phyloP scores from a whole-genome alignment of 2,888 invertebrate genomes.

The Erebia aethiops region DNA sequence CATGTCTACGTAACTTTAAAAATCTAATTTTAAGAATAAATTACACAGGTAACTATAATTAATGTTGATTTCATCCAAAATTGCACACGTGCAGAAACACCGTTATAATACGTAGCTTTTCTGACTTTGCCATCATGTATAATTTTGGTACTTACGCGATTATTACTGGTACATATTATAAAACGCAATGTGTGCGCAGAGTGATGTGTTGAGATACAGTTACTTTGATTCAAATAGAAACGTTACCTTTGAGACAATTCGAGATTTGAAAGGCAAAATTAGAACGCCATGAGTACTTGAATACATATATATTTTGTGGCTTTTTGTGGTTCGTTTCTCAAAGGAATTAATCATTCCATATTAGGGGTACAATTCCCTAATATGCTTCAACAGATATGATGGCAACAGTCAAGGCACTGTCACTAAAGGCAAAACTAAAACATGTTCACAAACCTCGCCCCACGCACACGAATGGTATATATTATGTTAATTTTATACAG shows the following conservation, averaged over 20 bases:
- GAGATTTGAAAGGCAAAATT: no score
- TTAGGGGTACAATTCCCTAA: not conserved
- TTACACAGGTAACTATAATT: constrained; percentile 23
- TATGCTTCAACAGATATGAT: not conserved
- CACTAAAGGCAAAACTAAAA: not conserved
- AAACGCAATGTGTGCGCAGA: constrained; percentile 4
- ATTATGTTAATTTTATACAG: not conserved
- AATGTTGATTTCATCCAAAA: constrained; percentile 10
- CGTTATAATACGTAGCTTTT: constrained; percentile 15
- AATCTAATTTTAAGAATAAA: constrained; percentile 32
- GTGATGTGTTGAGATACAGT: not conserved
- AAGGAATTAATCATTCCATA: no score
- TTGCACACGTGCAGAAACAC: constrained; percentile 11
- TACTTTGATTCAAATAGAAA: not conserved
- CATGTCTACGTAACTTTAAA: constrained; percentile 18
- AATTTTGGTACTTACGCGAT: not conserved
- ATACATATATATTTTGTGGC: no score
- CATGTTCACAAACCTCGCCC: not conserved
- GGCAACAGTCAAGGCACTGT: not conserved
- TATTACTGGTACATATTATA: constrained; percentile 1
- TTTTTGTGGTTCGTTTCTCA: no score
- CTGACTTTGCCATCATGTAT: not conserved
- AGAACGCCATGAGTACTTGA: no score
- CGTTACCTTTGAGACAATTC: not conserved
- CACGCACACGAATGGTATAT: not conserved